phyloP scores from a whole-genome alignment of 2,888 invertebrate genomes.

The Augiades crinisus region DNA sequence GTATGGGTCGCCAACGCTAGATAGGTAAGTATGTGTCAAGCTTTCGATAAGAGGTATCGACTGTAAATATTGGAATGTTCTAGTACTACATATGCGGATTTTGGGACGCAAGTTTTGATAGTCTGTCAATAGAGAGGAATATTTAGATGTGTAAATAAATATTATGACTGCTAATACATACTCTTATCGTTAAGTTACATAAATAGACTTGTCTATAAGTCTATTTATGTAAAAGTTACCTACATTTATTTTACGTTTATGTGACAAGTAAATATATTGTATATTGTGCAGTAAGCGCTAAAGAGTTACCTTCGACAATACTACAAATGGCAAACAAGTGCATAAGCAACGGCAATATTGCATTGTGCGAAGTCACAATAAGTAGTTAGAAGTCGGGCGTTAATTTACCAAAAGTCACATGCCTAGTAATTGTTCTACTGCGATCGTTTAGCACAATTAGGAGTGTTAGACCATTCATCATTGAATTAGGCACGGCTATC shows the following conservation, averaged over 20 bases:
- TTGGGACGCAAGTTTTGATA: neutral
- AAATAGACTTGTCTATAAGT: too few relatives aligned
- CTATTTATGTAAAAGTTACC: neutral
- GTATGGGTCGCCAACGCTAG: too few relatives aligned
- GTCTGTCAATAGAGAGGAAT: neutral
- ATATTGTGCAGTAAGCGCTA: neutral
- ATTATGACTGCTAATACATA: too few relatives aligned
- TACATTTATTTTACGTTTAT: too few relatives aligned
- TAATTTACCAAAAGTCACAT: slow-evolving; percentile 51
- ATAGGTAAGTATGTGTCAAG: neutral
- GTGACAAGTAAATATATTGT: neutral
- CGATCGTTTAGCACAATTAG: slow-evolving; percentile 57
- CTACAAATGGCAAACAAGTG: neutral
- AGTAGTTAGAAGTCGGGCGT: slow-evolving; percentile 33
- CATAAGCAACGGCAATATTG: neutral
- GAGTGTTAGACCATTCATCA: slow-evolving; percentile 51
- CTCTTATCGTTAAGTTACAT: too few relatives aligned
- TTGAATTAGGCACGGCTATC: slow-evolving; percentile 29
- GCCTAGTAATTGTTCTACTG: slow-evolving; percentile 55
- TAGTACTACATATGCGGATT: neutral
- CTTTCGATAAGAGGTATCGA: neutral
- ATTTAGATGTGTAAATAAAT: neutral
- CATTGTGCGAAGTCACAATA: slow-evolving; percentile 19
- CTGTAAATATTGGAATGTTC: slow-evolving; percentile 6
- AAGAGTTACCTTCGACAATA: too few relatives aligned